Evolutionary conservation across 2,113 vertebrate genomes (phyloP).

Genomic region (Phrynocephalus versicolor): DNA sequence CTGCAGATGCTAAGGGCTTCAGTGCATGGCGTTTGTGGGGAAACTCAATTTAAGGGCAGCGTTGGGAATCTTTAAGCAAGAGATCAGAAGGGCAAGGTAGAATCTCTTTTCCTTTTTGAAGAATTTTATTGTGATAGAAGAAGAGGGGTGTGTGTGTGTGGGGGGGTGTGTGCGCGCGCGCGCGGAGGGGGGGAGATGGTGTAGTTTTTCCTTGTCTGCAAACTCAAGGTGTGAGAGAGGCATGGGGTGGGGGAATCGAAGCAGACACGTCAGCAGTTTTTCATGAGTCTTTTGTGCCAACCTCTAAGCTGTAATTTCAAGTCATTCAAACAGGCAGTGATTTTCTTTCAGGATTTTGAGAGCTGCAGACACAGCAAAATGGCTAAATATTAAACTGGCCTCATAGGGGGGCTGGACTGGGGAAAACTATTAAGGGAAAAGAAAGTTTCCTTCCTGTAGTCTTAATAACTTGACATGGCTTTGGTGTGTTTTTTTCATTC

Average conservation of each 20-base stretch:
- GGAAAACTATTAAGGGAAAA: background rate
- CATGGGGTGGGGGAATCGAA: background rate
- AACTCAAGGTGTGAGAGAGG: background rate
- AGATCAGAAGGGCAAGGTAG: background rate
- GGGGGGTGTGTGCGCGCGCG: too few species aligned
- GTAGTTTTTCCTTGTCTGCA: constrained; percentile 27
- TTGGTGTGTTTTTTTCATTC: too few species aligned
- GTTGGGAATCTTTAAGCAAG: background rate
- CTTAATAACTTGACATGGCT: background rate
- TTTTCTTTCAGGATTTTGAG: constrained; percentile 31
- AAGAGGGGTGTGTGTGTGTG: too few species aligned
- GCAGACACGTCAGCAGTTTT: constrained; percentile 30
- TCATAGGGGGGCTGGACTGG: background rate
- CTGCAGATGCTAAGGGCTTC: background rate
- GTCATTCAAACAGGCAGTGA: constrained; percentile 33
- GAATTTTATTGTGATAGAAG: background rate
- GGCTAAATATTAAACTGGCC: constrained; percentile 29
- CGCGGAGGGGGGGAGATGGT: background rate
- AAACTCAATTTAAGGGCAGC: background rate
- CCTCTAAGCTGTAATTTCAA: constrained; percentile 40
- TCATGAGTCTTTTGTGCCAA: constrained; percentile 16
- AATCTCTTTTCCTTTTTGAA: background rate
- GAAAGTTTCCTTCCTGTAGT: background rate
- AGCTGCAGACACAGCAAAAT: constrained; percentile 26
- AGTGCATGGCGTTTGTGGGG: background rate